Percentiles rank a stretch among this genome's conserved stretches.
These are phyloP conservation scores for Rosalia funebris DNA, from an alignment of 2,888 invertebrate genomes.

Conservation along the genomic window DNA sequence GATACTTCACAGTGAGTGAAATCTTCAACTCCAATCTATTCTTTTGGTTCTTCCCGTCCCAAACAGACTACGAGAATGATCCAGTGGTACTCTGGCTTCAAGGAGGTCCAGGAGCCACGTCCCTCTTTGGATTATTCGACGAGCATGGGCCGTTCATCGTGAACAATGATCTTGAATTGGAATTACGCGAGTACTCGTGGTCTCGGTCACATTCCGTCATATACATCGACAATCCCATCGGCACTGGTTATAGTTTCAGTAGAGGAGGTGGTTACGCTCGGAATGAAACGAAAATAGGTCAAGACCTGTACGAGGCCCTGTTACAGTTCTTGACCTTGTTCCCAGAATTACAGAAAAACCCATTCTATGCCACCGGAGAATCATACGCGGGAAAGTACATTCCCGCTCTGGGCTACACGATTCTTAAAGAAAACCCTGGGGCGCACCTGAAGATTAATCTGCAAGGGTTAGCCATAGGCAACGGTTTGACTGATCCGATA, in stretches of 20 bases:
- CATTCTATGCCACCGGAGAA: slow-evolving; percentile 90
- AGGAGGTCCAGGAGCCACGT: slow-evolving; percentile 86
- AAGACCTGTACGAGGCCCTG: slow-evolving; percentile 79
- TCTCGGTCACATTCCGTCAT: slow-evolving; percentile 80
- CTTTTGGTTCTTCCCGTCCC: slow-evolving; percentile 92
- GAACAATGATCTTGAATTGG: slow-evolving; percentile 61
- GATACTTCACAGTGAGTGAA: slow-evolving; percentile 86
- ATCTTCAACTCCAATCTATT: slow-evolving; percentile 83
- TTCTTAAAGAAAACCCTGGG: slow-evolving; percentile 71
- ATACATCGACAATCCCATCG: slow-evolving; percentile 92
- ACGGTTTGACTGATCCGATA: slow-evolving; percentile 82
- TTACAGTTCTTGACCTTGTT: slow-evolving; percentile 87
- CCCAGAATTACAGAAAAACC: slow-evolving; percentile 76
- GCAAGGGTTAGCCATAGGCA: slow-evolving; percentile 79
- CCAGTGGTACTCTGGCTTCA: slow-evolving; percentile 87
- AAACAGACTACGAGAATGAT: slow-evolving; percentile 66
- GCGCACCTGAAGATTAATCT: slow-evolving; percentile 75
- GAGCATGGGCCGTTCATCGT: slow-evolving; percentile 79
- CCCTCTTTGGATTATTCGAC: slow-evolving; percentile 81
- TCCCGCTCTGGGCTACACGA: slow-evolving; percentile 80
- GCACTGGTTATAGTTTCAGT: slow-evolving; percentile 90
- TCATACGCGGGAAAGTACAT: slow-evolving; percentile 84
- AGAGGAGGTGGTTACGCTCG: slow-evolving; percentile 81
- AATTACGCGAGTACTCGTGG: slow-evolving; percentile 81
- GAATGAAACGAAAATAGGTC: slow-evolving; percentile 83